These are phyloP conservation scores for Thunnus albacares DNA, from an alignment of 2,797 vertebrate genomes.

Conservation along the genomic window DNA sequence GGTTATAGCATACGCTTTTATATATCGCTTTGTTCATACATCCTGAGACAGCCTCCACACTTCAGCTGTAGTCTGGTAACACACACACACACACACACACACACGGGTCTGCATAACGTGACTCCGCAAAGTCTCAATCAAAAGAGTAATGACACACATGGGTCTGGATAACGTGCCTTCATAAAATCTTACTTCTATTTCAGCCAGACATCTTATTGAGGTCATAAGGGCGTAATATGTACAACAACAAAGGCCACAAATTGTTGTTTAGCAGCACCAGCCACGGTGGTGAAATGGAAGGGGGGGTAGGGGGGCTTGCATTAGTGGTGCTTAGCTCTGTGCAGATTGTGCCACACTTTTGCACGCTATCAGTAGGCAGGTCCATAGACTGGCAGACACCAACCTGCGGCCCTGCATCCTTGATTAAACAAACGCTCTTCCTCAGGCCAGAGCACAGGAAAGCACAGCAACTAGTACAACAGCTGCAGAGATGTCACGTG, in stretches of 20 bases:
- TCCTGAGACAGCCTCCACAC: constrained; percentile 15
- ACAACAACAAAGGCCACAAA: constrained; percentile 54
- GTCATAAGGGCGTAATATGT: constrained; percentile 18
- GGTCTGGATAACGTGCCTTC: constrained; percentile 4
- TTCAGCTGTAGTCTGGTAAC: neutral
- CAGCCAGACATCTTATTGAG: constrained; percentile 39
- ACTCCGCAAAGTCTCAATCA: neutral
- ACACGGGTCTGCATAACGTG: neutral
- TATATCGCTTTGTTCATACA: constrained; percentile 36
- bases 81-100: no score
- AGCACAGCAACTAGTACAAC: constrained; percentile 47
- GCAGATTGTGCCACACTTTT: constrained; percentile 43
- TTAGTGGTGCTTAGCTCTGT: constrained; percentile 39
- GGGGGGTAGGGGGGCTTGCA: constrained; percentile 13
- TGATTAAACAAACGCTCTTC: constrained; percentile 71
- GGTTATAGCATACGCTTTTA: constrained; percentile 43
- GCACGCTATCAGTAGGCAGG: constrained; percentile 64
- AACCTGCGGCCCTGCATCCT: constrained; percentile 64
- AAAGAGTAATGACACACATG: neutral
- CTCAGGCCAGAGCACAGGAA: constrained; percentile 66
- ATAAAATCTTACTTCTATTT: constrained; percentile 19
- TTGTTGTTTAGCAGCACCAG: constrained; percentile 41
- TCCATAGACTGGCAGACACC: constrained; percentile 60
- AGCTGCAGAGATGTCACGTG: constrained; percentile 54
- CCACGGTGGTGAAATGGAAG: neutral